These are phyloP conservation scores for Sinella curviseta DNA, from an alignment of 1,140 invertebrate genomes.

Conservation along the genomic window DNA sequence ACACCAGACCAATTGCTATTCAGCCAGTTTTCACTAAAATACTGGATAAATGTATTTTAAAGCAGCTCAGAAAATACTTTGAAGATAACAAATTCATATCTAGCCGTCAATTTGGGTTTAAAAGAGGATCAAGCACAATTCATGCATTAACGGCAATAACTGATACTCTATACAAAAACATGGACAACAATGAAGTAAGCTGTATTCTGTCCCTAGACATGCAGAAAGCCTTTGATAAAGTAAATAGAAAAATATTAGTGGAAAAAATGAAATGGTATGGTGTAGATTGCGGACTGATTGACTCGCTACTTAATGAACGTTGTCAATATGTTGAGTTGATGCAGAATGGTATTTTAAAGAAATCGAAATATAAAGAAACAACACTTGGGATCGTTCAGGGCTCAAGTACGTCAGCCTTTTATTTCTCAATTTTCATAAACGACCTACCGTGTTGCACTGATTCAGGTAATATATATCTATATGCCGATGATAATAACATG, in stretches of 20 bases:
- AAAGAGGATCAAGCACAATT: no score
- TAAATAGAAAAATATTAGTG: background rate
- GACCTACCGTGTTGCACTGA: no score
- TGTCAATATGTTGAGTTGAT: slow-evolving; percentile 7
- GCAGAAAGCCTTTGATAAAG: slow-evolving; percentile 31
- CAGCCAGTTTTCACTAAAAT: no score
- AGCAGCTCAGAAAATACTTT: no score
- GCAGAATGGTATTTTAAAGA: background rate
- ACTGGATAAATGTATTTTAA: no score
- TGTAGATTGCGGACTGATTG: slow-evolving; percentile 1
- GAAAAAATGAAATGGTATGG: slow-evolving; percentile 35
- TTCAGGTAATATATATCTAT: no score
- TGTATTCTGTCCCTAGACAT: slow-evolving; percentile 13
- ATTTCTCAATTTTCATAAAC: no score
- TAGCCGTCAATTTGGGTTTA: no score
- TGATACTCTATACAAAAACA: slow-evolving; percentile 15
- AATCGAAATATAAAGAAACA: background rate
- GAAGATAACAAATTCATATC: no score
- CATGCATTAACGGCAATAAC: no score
- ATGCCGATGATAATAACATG: background rate
- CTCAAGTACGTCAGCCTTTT: no score
- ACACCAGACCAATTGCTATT: no score
- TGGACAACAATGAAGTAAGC: background rate
- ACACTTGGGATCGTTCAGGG: slow-evolving; percentile 46
- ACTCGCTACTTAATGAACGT: slow-evolving; percentile 16